Conservation (phyloP, 2,888 invertebrate genomes). For the Vesta saturnalis region DNA sequence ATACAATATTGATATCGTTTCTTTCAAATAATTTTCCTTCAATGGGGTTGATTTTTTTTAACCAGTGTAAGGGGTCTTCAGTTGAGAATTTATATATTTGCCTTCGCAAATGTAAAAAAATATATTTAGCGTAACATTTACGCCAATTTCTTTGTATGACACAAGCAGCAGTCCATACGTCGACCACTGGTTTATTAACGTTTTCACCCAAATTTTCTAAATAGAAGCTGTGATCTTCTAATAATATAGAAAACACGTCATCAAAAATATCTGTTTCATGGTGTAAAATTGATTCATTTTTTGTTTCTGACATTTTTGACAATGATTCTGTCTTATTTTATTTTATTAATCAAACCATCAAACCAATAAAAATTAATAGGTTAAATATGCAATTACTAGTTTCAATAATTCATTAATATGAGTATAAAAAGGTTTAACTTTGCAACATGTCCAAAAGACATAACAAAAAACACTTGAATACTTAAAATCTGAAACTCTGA, state of each 20-base stretch:
- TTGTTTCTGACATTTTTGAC: no score
- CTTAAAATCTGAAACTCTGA: no score
- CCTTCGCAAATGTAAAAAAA: conserved; percentile 39
- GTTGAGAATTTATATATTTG: conserved; percentile 33
- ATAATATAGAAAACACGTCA: conserved; percentile 42
- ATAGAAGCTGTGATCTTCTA: conserved; percentile 43
- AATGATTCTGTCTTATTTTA: no score
- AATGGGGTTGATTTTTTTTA: conserved; percentile 35
- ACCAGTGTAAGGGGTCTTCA: conserved; percentile 41
- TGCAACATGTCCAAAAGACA: no score
- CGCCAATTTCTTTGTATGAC: conserved; percentile 44
- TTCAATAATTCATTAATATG: no score
- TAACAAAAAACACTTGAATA: no score
- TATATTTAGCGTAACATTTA: conserved; percentile 31
- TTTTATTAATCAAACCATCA: no score
- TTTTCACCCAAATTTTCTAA: conserved; percentile 19
- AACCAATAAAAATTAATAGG: no score
- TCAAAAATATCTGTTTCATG: background rate
- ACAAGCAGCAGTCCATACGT: conserved; percentile 16
- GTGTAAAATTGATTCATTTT: background rate
- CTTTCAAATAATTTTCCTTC: conserved; percentile 48
- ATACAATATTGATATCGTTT: conserved; percentile 42
- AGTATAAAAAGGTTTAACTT: no score
- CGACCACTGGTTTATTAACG: background rate
- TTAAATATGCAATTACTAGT: no score